These are phyloP conservation scores for Phalacrocorax brasilianus DNA, from an alignment of 2,113 vertebrate genomes.

Conservation along the genomic window DNA sequence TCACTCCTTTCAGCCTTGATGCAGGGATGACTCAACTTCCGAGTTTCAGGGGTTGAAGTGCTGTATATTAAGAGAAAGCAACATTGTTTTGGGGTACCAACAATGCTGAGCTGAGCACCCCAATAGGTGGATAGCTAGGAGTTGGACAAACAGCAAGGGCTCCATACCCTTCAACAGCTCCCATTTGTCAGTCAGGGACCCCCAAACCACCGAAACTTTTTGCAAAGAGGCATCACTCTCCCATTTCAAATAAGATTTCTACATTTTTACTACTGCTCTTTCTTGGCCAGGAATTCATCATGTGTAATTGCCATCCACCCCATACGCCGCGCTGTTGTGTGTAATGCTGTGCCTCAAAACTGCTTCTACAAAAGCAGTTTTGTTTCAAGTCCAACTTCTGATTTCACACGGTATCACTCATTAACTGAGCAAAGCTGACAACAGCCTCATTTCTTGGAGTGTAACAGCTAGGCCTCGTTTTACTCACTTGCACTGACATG, in stretches of 20 bases:
- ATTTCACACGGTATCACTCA: not conserved
- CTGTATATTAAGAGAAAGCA: not conserved
- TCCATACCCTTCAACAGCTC: not conserved
- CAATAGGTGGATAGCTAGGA: not conserved
- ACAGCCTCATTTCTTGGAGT: not conserved
- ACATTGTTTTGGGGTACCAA: not conserved
- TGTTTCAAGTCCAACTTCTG: not conserved
- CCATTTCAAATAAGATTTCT: not conserved
- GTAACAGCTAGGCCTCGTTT: not conserved
- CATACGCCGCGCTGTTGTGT: not conserved
- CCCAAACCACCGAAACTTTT: not conserved
- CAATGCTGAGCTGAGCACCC: not conserved
- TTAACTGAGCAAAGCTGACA: not conserved
- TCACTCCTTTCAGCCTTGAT: not conserved
- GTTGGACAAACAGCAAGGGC: not conserved
- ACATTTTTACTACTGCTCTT: not conserved
- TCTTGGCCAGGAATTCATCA: not conserved
- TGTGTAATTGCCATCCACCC: not conserved
- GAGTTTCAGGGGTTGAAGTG: not conserved
- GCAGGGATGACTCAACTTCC: not conserved
- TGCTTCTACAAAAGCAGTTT: not conserved
- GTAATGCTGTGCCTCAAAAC: not conserved
- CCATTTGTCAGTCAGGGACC: accelerated
- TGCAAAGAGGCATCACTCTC: not conserved
- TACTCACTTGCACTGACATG: not conserved